Base-by-base conservation (phyloP, 2,888 invertebrate species). In the Leucozona laternaria region DNA sequence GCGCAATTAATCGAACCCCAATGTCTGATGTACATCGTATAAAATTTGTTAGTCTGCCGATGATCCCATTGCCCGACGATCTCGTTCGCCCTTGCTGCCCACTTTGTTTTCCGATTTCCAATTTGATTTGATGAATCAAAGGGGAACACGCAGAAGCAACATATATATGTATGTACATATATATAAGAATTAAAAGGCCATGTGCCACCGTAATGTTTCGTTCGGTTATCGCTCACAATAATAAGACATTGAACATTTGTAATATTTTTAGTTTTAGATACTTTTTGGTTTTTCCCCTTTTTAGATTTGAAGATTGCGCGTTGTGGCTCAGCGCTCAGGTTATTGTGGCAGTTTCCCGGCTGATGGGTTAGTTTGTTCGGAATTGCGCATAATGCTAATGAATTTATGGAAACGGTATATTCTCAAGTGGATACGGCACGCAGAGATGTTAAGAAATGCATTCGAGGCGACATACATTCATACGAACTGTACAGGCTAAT, bases 1-100 rank as follows among this genome's bases (percentile, higher is more conserved):
- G 83, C 88, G 79, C 86, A 86, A 82, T 86, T 86, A 86, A 86
- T 86, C 86, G 86, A 79, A 78, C 78, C 81, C 77, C 76, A 15
- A 22, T 57, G 68, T 55, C 60, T 57, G 78, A 31, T 31, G 7
- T 31, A 6, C 4, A 31, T 31, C n/a, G n/a, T 31, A 0, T 64
- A 78, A 64, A 78, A 81, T 78, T 86, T 79, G 86, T 79, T 86
- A 86, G 86, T 70, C 86, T 75, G 86, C 34, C 37, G 82, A 86
- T 86, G 81, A 82, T 86, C 82, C 86, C 86, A 86, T 86, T 78
- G 43, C 70, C 17, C 22, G 50, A 58, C 50, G 50, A 58, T 58
- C 78, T 57, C 53, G 62, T 37, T 72, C 80, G 72, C 84, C 84
- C 85, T 85, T 85, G 85, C 81, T 81, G 81, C 85, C 85, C 77